Conservation (phyloP, 1,140 invertebrate genomes). For the Chironomus tepperi region DNA sequence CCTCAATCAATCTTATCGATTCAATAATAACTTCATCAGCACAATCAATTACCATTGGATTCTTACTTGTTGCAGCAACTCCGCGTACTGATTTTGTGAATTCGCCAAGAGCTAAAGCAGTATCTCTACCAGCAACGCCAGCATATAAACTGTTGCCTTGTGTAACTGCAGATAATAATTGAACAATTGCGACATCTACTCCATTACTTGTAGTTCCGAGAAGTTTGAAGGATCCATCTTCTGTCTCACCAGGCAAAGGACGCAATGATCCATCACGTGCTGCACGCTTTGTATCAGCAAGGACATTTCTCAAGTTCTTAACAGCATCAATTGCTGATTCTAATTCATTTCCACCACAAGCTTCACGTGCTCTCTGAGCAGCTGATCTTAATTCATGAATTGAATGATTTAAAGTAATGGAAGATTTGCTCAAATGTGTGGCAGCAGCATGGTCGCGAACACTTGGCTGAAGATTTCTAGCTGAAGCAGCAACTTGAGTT, state of each 20-base stretch:
- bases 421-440: conserved; percentile 47
- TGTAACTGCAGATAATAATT: conserved; percentile 73
- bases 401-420: conserved; percentile 36
- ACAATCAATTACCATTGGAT: conserved; percentile 48
- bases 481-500: conserved; percentile 61
- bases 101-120: conserved; percentile 60
- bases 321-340: conserved; percentile 78
- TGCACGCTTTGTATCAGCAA: conserved; percentile 69
- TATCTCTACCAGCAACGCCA: conserved; percentile 71
- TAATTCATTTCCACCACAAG: conserved; percentile 77
- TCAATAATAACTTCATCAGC: conserved; percentile 72
- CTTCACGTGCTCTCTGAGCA: conserved; percentile 73
- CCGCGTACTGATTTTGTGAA: conserved; percentile 63
- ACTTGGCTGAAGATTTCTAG: conserved; percentile 75
- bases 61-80: conserved; percentile 52
- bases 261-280: conserved; percentile 58
- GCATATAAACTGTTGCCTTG: conserved; percentile 80
- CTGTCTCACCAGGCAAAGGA: conserved; percentile 80
- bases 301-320: conserved; percentile 65
- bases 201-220: conserved; percentile 57
- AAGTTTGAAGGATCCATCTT: conserved; percentile 63
- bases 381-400: conserved; percentile 56
- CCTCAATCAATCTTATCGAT: conserved; percentile 66
- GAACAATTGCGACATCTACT: conserved; percentile 59
- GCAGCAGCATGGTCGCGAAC: conserved; percentile 71